Conservation (phyloP, 2,113 vertebrate genomes). For the Dromaius novaehollandiae region DNA sequence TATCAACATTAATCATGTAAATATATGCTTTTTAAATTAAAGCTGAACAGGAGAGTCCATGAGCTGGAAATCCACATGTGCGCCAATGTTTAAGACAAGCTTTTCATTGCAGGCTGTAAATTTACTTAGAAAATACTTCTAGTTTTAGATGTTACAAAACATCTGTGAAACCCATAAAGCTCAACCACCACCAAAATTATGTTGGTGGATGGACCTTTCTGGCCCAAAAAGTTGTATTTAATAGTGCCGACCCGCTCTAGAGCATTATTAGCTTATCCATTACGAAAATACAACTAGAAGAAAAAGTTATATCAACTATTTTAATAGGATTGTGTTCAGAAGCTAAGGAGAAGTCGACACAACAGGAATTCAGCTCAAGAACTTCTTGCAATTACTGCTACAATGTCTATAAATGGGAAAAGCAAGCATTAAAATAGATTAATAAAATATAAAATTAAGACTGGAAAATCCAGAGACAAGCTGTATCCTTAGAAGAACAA, state of each 20-base stretch:
- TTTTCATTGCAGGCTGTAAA: conserved; percentile 56
- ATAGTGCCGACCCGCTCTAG: conserved; percentile 69
- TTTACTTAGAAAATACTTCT: conserved; percentile 69
- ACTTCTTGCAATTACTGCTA: conserved; percentile 96
- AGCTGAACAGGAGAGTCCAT: conserved; percentile 84
- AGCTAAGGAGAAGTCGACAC: conserved; percentile 82
- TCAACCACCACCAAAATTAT: conserved; percentile 51
- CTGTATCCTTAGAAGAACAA: conserved; percentile 99
- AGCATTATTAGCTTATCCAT: conserved; percentile 67
- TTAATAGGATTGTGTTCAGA: conserved; percentile 67
- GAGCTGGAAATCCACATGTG: conserved; percentile 88
- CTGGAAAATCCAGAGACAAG: conserved; percentile 99
- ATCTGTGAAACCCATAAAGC: conserved; percentile 53
- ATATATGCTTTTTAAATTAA: conserved; percentile 80
- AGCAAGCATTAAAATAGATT: conserved; percentile 99
- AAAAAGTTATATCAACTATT: conserved; percentile 73
- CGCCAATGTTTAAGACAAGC: conserved; percentile 76
- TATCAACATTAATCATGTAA: conserved; percentile 79
- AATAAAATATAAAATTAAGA: conserved; percentile 94
- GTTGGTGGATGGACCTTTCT: conserved; percentile 64
- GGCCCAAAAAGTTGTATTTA: conserved; percentile 68
- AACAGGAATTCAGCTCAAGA: conserved; percentile 99
- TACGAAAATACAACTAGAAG: conserved; percentile 72
- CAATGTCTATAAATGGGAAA: conserved; percentile 95
- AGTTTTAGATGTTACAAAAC: conserved; percentile 42